Base-by-base conservation (phyloP, 2,113 vertebrate species). In the Antechinus flavipes region DNA sequence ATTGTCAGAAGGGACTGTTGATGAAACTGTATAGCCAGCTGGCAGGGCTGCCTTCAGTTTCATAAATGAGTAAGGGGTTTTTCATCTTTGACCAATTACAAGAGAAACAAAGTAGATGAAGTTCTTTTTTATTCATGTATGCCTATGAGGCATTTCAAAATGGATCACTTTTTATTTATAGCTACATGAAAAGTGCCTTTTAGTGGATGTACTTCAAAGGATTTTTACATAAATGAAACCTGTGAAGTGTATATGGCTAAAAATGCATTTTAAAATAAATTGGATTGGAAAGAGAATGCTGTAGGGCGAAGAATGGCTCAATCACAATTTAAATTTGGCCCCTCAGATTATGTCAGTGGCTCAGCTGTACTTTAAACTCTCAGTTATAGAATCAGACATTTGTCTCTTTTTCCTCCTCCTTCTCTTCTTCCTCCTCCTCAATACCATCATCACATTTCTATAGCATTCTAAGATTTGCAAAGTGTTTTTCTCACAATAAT, bases 91-190 rank as follows among this genome's bases (percentile, higher is more conserved):
- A 90, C 23, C 90, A 91, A 91, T 97, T 91, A 92, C 5, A 91
- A 58, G 94, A 76, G 42, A 96, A 97, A 96, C 61, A 96, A 91
- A 25, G 42, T 58, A 94, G 35, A 90, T 54, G 30, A 50, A 91
- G 92, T 91, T 93, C 8, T 90, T 96, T 94, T 94, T 90, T n/a
- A 93, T 93, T 94, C 1, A 26, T 89, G 52, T 12, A 3, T 94
- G 95, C 89, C 50, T 95, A 91, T 95, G 68, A 90, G 42, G 22
- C 89, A 92, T 93, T 61, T 61, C 68, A 91, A 94, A 84, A 52
- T 90, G n/a, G n/a, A 94, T 90, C 46, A 52, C 30, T 91, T 97
- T 96, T 91, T 96, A 94, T 91, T 95, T 96, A 47, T 2, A 96
- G 90, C 14, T 92, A 58, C 54, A 96, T 49, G 90, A 94, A 96